These are phyloP conservation scores for Betta splendens DNA, from an alignment of 2,797 vertebrate genomes.

Conservation along the genomic window DNA sequence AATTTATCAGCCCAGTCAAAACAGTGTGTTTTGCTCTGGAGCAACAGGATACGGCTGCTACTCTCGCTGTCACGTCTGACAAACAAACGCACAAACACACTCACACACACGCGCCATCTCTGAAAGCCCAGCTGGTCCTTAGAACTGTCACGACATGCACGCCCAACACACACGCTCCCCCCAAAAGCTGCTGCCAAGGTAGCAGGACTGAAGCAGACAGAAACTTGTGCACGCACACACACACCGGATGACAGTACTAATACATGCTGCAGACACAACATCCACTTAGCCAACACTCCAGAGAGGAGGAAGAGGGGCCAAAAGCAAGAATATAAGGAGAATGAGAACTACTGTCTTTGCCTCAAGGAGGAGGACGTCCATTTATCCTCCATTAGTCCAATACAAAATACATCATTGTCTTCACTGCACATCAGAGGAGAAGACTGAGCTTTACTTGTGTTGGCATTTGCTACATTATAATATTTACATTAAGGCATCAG, in stretches of 20 bases:
- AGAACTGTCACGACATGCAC: conserved; percentile 46
- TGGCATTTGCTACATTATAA: too few relatives aligned
- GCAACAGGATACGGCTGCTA: conserved; percentile 67
- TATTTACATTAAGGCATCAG: too few relatives aligned
- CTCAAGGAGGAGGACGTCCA: background rate
- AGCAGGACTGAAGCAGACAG: conserved; percentile 69
- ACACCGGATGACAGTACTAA: conserved; percentile 65
- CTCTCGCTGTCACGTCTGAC: conserved; percentile 56
- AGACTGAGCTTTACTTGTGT: too few relatives aligned
- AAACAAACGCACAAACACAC: conserved; percentile 42
- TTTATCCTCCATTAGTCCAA: background rate
- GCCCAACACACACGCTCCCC: conserved; percentile 25
- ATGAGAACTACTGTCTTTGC: conserved; percentile 9
- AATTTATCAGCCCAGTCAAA: conserved; percentile 66
- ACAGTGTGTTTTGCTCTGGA: conserved; percentile 60
- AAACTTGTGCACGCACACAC: conserved; percentile 30
- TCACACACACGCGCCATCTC: conserved; percentile 31
- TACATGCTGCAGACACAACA: conserved; percentile 73
- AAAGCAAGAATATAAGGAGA: conserved; percentile 38
- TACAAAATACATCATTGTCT: background rate
- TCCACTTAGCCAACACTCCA: conserved; percentile 64
- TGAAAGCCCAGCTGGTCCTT: conserved; percentile 65
- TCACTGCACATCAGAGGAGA: too few relatives aligned
- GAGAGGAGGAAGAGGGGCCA: conserved; percentile 45
- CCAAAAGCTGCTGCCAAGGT: conserved; percentile 71